phyloP scores from a whole-genome alignment of 2,113 vertebrate genomes.

The Neoarius graeffei region DNA sequence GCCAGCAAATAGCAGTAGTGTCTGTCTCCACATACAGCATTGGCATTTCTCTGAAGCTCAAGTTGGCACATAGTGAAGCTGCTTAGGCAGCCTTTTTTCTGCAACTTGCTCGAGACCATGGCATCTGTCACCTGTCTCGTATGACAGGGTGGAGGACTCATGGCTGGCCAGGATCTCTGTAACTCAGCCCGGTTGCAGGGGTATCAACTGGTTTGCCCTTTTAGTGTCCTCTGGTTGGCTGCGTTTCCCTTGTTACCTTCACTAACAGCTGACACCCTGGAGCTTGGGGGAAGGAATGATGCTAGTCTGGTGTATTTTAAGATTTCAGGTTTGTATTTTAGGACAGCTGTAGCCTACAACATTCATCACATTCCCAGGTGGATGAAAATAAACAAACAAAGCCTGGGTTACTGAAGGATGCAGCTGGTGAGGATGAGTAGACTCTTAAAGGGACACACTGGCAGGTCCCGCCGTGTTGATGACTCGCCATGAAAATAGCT shows the following conservation, averaged over 20 bases:
- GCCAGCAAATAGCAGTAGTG: conserved; percentile 1
- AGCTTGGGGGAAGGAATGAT: neutral
- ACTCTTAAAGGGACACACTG: neutral
- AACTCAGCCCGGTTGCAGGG: conserved; percentile 36
- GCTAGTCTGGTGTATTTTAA: conserved; percentile 38
- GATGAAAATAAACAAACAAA: conserved; percentile 52
- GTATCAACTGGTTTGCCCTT: conserved; percentile 49
- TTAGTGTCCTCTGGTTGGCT: conserved; percentile 24
- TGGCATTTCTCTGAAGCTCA: conserved; percentile 33
- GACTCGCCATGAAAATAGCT: conserved; percentile 28
- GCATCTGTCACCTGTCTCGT: conserved; percentile 42
- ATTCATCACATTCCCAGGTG: conserved; percentile 31
- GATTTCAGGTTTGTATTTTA: conserved; percentile 48
- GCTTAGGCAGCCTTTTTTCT: conserved; percentile 35
- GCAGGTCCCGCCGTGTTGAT: neutral
- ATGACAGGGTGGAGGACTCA: conserved; percentile 40
- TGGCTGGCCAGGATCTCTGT: conserved; percentile 34
- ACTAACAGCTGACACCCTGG: conserved; percentile 27
- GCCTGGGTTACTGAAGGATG: conserved; percentile 35
- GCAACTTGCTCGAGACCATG: conserved; percentile 25
- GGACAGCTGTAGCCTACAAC: conserved; percentile 27
- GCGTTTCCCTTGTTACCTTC: conserved; percentile 28
- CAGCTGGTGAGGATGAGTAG: conserved; percentile 37
- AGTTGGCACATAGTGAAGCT: conserved; percentile 32
- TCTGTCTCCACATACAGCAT: neutral